Conservation (phyloP, 2,888 invertebrate species). For the Adineta ricciae region DNA sequence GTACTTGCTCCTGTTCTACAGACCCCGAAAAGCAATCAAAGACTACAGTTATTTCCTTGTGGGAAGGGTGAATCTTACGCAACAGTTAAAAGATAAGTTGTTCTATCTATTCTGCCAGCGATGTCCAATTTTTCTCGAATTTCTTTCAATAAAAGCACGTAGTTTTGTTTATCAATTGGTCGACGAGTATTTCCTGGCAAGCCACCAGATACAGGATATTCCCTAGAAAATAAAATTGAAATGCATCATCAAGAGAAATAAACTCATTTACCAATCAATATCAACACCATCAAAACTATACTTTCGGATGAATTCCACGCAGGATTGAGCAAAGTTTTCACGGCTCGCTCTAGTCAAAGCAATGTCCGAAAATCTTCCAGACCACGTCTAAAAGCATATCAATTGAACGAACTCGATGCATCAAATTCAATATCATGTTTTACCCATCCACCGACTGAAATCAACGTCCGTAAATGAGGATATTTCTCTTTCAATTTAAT, state of each 20-base stretch:
- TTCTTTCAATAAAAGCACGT: neutral
- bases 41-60: neutral
- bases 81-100: neutral
- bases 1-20: neutral
- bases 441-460: constrained; percentile 2
- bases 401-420: too few relatives aligned
- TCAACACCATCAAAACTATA: constrained; percentile 10
- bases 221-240: neutral
- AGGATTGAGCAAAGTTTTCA: neutral
- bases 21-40: neutral
- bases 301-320: neutral
- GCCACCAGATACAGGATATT: constrained; percentile 20
- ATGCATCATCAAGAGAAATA: neutral
- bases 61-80: neutral
- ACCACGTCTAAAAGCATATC: neutral
- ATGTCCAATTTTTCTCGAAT: neutral
- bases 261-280: neutral
- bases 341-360: neutral
- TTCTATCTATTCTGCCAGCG: neutral
- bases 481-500: neutral
- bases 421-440: too few relatives aligned
- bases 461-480: neutral
- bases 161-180: neutral
- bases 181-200: neutral
- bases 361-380: neutral